Evolutionary conservation across 2,797 vertebrate genomes (phyloP), one percentile per base, ranked within the genome.

Genomic region (Masticophis lateralis): DNA sequence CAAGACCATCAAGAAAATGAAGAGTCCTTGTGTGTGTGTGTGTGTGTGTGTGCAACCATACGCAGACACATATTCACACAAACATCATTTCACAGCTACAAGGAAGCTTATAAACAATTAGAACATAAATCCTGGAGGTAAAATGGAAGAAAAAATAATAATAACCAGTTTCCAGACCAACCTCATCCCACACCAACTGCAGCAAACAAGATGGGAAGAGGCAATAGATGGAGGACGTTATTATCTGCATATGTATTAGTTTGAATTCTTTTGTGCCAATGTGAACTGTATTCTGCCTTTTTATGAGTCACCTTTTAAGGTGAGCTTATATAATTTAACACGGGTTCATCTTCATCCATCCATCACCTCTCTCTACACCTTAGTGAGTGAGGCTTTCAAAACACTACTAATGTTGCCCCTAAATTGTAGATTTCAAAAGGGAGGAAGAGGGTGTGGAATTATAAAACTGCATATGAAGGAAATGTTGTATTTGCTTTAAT

Each of bases 1-100:
- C 92, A 92, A 97, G 96, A 97, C 94, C 95, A 93, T 96, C 93
- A 95, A 92, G 95, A 96, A 97, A 97, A 97, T 94, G 96, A 97
- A 96, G 93, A 94, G 95, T 28, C 13, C 96, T 92, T 94, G 94
- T 87, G 94, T 18, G 18, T n/a, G n/a, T n/a, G n/a, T n/a, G n/a
- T n/a, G n/a, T n/a, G n/a, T n/a, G n/a, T 88, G 56, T 13, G n/a
- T 59, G 57, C 28, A 11, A 0, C 11, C n/a, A 32, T 57, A 37
- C 1, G 9, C 28, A 32, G 11, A 43, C n/a, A 56, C 60, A 66
- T 20, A 53, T 2, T 13, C 60, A 55, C 13, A 74, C 9, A 10
- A 53, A 27, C 22, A 74, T 95, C 95, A 90, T 96, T 96, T 97
- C 94, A 93, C 86, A 94, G 95, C 92, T 95, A 96, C 25, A 63